Percentiles rank a stretch among this genome's conserved stretches.
Evolutionary conservation across 2,113 vertebrate species (phyloP).

Genomic region (Tupaia tana): DNA sequence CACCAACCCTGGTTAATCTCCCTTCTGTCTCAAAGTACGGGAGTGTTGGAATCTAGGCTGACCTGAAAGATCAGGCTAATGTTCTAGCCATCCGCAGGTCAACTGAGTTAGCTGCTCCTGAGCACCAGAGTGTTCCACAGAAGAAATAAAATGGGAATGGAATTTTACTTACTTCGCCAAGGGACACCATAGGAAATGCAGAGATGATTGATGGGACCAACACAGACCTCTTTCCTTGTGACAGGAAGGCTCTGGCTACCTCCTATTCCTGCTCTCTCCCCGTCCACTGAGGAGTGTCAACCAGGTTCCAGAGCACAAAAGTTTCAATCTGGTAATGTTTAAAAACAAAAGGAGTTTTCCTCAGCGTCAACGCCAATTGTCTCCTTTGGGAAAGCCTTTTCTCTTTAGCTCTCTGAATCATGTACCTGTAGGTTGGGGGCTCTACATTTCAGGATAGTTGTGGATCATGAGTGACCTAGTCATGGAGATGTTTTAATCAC

Average conservation of each 20-base stretch:
- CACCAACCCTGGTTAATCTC: background rate
- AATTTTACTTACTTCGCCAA: background rate
- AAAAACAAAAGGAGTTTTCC: background rate
- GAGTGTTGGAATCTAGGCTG: background rate
- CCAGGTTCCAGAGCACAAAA: background rate
- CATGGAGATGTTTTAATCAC: too few relatives aligned
- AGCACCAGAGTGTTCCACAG: background rate
- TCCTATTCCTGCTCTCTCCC: background rate
- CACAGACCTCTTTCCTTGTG: accelerated
- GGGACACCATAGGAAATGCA: background rate
- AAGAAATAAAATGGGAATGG: background rate
- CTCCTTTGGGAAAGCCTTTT: background rate
- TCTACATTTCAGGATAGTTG: background rate
- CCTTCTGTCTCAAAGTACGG: accelerated
- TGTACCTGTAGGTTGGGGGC: accelerated
- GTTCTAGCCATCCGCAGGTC: too few relatives aligned
- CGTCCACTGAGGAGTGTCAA: too few relatives aligned
- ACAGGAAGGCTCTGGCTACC: too few relatives aligned
- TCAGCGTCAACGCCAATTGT: background rate
- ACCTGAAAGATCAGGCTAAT: background rate
- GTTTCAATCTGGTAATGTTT: background rate
- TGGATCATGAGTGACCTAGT: too few relatives aligned
- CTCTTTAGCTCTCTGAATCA: background rate
- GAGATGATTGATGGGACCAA: background rate
- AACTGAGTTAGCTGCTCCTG: too few relatives aligned